Evolutionary conservation across 2,797 vertebrate species (phyloP), one percentile per base, ranked within the genome.

Genomic region (Alouatta caraya): DNA sequence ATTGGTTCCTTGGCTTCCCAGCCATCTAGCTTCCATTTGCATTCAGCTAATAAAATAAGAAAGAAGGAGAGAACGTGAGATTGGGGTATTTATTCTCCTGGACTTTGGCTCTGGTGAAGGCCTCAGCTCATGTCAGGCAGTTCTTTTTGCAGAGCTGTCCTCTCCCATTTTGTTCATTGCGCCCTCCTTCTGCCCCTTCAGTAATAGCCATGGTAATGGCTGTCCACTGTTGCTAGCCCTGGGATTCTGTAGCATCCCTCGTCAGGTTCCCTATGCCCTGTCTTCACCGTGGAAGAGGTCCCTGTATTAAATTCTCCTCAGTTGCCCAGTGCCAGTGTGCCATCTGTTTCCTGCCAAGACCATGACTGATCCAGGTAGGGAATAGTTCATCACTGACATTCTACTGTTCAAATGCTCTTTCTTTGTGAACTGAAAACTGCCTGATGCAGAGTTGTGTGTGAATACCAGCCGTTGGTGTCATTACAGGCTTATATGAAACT

Each of bases 401-500:
- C 28, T 24, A 22, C 48, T 67, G 12, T 13, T 57, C 10, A 1
- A 1, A 42, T 52, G 19, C 13, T 37, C 61, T 85, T 64, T 86
- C 55, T 89, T 22, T 22, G 21, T 42, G 22, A 17, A 33, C 3
- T 37, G 33, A 50, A 50, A 64, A 46, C n/a, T 1, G 2, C n/a
- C 21, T 30, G 59, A 59, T 28, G 7, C 26, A 5, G 39, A 55
- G 26, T 17, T 55, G n/a, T 39, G 4, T 61, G 17, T 92, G 33
- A 96, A 0, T 4, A 37, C 55, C 19, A 73, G 12, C 10, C 78
- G 2, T 85, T 21, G 93, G 21, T 86, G 95, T 98, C 93, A 1
- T 98, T 96, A 84, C 99, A 99, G 99, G 99, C 99, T 26, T 99
- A 99, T 87, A 99, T 99, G 97, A 99, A 99, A 97, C 98, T 99